These are phyloP conservation scores for Cosmia trapezina DNA, from an alignment of 2,888 invertebrate genomes.

Conservation along the genomic window DNA sequence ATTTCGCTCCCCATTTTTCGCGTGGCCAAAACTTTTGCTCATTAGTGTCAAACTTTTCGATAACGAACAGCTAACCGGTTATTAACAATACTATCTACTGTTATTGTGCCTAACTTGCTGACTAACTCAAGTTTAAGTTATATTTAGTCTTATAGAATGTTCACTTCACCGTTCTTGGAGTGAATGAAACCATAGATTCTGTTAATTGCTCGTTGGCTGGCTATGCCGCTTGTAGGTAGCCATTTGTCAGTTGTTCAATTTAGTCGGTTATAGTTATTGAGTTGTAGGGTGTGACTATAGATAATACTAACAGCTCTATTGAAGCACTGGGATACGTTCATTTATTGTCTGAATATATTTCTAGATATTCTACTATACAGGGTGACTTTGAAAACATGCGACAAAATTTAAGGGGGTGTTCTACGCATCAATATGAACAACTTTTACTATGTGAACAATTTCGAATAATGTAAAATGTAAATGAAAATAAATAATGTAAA, in stretches of 20 bases:
- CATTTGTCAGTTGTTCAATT: conserved; percentile 32
- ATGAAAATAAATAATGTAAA: no score
- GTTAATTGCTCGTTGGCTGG: conserved; percentile 53
- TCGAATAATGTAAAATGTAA: no score
- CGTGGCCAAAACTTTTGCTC: conserved; percentile 75
- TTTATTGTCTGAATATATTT: neutral
- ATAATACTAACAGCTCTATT: conserved; percentile 23
- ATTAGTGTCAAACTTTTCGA: conserved; percentile 79
- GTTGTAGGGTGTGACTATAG: conserved; percentile 20
- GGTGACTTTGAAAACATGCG: no score
- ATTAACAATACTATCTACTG: conserved; percentile 69
- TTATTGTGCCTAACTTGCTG: conserved; percentile 60
- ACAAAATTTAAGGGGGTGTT: no score
- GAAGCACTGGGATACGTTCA: conserved; percentile 5
- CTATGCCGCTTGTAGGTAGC: conserved; percentile 5
- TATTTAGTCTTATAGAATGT: conserved; percentile 46
- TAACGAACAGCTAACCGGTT: conserved; percentile 72
- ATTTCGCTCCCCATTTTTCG: conserved; percentile 66
- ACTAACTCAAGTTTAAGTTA: conserved; percentile 53
- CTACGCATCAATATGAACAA: no score
- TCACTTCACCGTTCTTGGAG: conserved; percentile 41
- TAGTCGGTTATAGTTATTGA: conserved; percentile 14
- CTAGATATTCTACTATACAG: neutral
- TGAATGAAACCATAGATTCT: conserved; percentile 56
- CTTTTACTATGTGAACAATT: no score